Evolutionary conservation across 2,113 vertebrate genomes (phyloP).

Genomic region (Mustela lutreola): DNA sequence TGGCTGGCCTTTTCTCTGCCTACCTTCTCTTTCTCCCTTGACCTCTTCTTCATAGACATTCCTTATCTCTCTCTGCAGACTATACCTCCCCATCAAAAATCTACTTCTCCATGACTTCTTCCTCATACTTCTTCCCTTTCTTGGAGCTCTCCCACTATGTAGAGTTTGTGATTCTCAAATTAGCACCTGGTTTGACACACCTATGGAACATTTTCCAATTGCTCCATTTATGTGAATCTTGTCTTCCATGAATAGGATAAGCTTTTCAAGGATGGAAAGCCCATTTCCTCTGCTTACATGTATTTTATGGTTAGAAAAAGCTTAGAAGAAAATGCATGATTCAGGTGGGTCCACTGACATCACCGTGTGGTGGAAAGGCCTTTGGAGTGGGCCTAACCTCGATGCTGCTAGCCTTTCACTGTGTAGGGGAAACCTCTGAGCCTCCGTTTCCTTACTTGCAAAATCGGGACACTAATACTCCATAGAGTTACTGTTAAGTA

Average conservation of each 20-base stretch:
- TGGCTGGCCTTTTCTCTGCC: neutral
- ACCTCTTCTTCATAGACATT: fast-evolving
- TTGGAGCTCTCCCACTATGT: neutral
- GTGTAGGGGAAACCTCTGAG: neutral
- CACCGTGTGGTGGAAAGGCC: neutral
- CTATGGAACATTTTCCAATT: neutral
- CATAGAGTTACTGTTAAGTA: neutral
- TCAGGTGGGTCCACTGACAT: neutral
- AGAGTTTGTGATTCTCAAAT: neutral
- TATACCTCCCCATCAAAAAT: neutral
- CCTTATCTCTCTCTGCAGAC: neutral
- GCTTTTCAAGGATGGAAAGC: neutral
- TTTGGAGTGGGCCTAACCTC: neutral
- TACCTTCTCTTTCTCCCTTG: neutral
- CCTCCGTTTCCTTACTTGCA: neutral
- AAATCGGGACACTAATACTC: neutral
- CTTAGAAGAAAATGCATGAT: neutral
- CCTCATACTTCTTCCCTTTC: neutral
- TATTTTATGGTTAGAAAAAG: neutral
- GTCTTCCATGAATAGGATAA: neutral
- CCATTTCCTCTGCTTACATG: neutral
- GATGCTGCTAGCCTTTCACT: neutral
- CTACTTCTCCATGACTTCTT: neutral
- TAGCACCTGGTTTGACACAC: neutral
- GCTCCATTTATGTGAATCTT: neutral